Percentiles rank a stretch among this genome's conserved stretches.
phyloP scores from a whole-genome alignment of 2,113 vertebrate genomes.

The Pedionomus torquatus region DNA sequence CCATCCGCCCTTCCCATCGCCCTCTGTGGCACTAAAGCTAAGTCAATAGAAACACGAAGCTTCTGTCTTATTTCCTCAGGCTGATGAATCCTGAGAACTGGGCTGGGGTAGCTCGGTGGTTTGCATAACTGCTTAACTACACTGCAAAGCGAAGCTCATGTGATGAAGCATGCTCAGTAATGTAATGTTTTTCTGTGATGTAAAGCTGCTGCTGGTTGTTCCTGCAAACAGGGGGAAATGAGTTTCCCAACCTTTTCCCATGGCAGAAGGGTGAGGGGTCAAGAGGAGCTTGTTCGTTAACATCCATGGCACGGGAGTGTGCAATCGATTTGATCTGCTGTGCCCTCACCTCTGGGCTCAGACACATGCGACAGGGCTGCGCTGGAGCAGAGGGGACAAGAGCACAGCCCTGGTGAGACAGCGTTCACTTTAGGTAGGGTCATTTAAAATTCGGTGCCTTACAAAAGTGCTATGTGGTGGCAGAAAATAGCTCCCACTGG shows the following conservation, averaged over 20 bases:
- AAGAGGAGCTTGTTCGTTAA: background rate
- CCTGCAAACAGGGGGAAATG: background rate
- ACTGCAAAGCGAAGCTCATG: background rate
- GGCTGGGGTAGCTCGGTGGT: background rate
- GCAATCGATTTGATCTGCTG: slow-evolving; percentile 10
- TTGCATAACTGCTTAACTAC: background rate
- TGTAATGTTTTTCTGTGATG: background rate
- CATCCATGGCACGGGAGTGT: background rate
- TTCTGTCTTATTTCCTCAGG: background rate
- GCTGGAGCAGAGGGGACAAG: background rate
- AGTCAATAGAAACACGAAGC: slow-evolving; percentile 22
- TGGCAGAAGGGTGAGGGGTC: slow-evolving; percentile 48
- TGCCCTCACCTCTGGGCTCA: background rate
- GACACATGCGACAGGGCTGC: background rate
- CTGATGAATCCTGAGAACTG: background rate
- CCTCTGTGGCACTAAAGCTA: background rate
- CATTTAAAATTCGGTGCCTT: background rate
- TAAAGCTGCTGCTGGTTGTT: background rate
- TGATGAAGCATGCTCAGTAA: background rate
- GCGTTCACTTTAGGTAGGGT: background rate
- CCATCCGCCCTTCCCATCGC: background rate
- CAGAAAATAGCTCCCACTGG: background rate
- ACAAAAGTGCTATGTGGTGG: background rate
- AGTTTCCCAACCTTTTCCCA: slow-evolving; percentile 14
- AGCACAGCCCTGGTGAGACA: fast-evolving